Evolutionary conservation across 2,888 invertebrate genomes (phyloP).

Genomic region (Polyommatus iphigenia): DNA sequence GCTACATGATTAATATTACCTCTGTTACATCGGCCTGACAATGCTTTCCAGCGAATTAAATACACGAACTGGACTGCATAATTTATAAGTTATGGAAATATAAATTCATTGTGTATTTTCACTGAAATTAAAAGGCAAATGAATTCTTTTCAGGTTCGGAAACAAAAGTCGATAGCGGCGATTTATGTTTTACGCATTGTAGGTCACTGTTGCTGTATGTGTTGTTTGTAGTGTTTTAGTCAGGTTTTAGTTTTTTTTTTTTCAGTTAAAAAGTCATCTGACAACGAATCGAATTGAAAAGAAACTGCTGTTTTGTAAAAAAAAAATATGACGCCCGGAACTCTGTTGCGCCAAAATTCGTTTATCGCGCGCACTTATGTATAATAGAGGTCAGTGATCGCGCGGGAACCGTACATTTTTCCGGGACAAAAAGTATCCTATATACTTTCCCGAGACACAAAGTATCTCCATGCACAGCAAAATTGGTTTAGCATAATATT

Average conservation of each 20-base stretch:
- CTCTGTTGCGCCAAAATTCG: too few relatives aligned
- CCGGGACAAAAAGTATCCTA: too few relatives aligned
- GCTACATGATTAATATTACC: conserved; percentile 15
- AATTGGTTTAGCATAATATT: too few relatives aligned
- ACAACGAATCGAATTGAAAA: neutral
- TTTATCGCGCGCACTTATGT: too few relatives aligned
- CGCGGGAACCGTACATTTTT: too few relatives aligned
- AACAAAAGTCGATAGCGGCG: neutral
- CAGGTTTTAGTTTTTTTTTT: too few relatives aligned
- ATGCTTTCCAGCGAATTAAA: conserved; percentile 20
- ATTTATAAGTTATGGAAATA: conserved; percentile 28
- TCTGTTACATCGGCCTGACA: neutral
- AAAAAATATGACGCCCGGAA: too few relatives aligned
- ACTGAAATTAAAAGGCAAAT: conserved; percentile 4
- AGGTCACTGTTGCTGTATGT: neutral
- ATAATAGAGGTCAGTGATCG: too few relatives aligned
- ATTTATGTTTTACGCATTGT: neutral
- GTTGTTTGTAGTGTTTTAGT: too few relatives aligned
- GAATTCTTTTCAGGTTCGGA: conserved; percentile 5
- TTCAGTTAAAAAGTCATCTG: neutral
- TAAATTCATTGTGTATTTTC: conserved; percentile 16
- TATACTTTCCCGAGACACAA: too few relatives aligned
- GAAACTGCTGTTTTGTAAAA: too few relatives aligned
- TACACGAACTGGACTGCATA: conserved; percentile 12
- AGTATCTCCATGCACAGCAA: too few relatives aligned